A percentile compares a stretch with the other conserved stretches of the same genome.
Conservation (phyloP, 1,140 invertebrate species). For the Chymomyza costata region DNA sequence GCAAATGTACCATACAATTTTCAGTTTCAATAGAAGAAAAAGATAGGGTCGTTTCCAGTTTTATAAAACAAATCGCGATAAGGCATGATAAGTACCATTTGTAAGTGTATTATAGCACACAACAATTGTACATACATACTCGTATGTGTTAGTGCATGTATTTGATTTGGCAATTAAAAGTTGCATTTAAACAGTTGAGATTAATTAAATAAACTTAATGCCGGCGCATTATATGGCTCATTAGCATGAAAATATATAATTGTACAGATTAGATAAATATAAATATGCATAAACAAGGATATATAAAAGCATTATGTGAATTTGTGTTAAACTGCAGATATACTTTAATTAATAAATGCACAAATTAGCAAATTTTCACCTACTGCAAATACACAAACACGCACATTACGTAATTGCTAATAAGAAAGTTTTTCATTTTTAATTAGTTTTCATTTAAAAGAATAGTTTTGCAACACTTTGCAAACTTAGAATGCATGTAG, state of each 20-base stretch:
- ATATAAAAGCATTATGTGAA: too few relatives aligned
- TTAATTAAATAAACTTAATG: slow-evolving; percentile 52
- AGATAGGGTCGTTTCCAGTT: too few relatives aligned
- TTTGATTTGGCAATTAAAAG: slow-evolving; percentile 59
- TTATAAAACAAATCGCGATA: too few relatives aligned
- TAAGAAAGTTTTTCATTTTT: too few relatives aligned
- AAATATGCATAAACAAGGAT: too few relatives aligned
- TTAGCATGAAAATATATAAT: slow-evolving; percentile 46
- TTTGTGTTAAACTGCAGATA: too few relatives aligned
- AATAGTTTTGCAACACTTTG: slow-evolving; percentile 23
- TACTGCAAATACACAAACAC: slow-evolving; percentile 17
- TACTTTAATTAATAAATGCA: slow-evolving; percentile 68
- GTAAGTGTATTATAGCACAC: too few relatives aligned
- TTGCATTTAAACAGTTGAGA: slow-evolving; percentile 43
- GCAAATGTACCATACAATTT: too few relatives aligned
- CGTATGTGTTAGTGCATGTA: slow-evolving; percentile 12
- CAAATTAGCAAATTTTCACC: slow-evolving; percentile 40
- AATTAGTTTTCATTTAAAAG: slow-evolving; percentile 9
- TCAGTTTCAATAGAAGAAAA: too few relatives aligned
- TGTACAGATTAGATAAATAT: slow-evolving; percentile 49
- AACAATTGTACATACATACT: too few relatives aligned
- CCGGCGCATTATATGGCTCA: slow-evolving; percentile 57
- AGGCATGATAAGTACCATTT: too few relatives aligned
- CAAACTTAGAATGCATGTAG: slow-evolving; percentile 11
- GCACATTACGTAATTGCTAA: slow-evolving; percentile 26